phyloP scores from a whole-genome alignment of 2,888 invertebrate species.

The Drosophila phalerata region DNA sequence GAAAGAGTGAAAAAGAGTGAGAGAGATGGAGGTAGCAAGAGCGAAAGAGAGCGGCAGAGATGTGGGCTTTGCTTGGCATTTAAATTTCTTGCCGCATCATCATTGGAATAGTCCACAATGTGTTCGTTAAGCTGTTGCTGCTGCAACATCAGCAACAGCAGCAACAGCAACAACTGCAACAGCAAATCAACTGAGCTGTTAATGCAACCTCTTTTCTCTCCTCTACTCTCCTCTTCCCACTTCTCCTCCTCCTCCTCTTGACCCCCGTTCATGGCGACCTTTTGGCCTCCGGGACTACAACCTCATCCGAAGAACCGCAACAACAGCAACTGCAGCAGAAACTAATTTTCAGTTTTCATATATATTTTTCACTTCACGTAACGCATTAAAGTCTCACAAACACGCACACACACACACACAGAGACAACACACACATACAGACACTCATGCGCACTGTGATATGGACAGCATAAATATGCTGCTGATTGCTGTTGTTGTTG shows the following conservation, averaged over 20 bases:
- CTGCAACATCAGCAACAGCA: conserved; percentile 16
- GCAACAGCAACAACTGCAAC: conserved; percentile 21
- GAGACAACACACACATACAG: too few species aligned
- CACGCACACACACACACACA: conserved; percentile 28
- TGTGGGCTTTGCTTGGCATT: conserved; percentile 10
- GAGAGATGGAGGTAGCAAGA: background rate
- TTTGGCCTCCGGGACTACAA: conserved; percentile 20
- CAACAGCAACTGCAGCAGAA: conserved; percentile 38
- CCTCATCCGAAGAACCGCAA: conserved; percentile 39
- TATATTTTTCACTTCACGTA: conserved; percentile 66
- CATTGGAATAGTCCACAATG: conserved; percentile 67
- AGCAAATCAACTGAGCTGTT: conserved; percentile 29
- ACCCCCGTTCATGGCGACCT: background rate
- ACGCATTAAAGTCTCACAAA: conserved; percentile 50
- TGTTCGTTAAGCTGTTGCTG: conserved; percentile 63
- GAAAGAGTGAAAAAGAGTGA: background rate
- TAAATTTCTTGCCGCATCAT: conserved; percentile 71
- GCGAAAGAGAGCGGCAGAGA: background rate
- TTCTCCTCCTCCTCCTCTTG: background rate
- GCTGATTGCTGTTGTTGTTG: conserved; percentile 25
- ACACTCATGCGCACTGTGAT: conserved; percentile 13
- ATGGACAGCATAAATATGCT: conserved; percentile 45
- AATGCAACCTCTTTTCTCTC: conserved; percentile 12
- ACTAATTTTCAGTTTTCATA: conserved; percentile 71
- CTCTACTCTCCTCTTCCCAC: background rate